Evolutionary conservation across 1,140 invertebrate genomes (phyloP).

Genomic region (Halesus radiatus): DNA sequence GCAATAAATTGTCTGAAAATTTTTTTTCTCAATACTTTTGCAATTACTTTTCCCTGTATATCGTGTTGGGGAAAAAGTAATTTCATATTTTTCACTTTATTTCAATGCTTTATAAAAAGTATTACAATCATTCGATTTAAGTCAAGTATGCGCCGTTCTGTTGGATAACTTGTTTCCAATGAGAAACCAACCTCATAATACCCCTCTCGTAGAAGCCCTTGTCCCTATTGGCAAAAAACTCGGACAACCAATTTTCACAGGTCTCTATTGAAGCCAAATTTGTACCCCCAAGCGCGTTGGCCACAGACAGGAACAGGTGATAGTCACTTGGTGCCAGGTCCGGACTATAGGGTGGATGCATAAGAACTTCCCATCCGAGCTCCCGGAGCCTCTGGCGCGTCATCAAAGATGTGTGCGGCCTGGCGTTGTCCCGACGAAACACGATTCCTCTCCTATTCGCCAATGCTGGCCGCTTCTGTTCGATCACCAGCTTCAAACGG

Average conservation of each 20-base stretch:
- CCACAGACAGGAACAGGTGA: conserved; percentile 17
- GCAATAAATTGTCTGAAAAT: too few relatives aligned
- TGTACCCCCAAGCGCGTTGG: conserved; percentile 9
- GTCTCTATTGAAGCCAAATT: not conserved
- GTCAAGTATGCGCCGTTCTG: not conserved
- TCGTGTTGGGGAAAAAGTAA: conserved; percentile 26
- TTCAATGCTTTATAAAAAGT: conserved; percentile 22
- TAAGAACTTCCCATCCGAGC: conserved; percentile 18
- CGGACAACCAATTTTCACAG: conserved; percentile 6
- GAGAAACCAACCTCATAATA: not conserved
- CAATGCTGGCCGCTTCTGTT: conserved; percentile 25
- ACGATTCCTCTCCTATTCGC: conserved; percentile 21
- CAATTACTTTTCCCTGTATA: too few relatives aligned
- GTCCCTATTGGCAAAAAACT: conserved; percentile 9
- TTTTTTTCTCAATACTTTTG: too few relatives aligned
- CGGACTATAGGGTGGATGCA: conserved; percentile 17
- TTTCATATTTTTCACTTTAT: conserved; percentile 21
- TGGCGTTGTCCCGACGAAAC: conserved; percentile 14
- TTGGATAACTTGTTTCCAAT: too few relatives aligned
- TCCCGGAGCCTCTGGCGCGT: conserved; percentile 4
- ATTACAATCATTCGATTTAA: conserved; percentile 9
- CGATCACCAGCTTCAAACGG: conserved; percentile 10
- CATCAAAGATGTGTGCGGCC: conserved; percentile 25
- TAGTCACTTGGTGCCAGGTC: conserved; percentile 17
- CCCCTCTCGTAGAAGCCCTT: not conserved